These are phyloP conservation scores for Venusia cambrica DNA, from an alignment of 2,888 invertebrate genomes.

Conservation along the genomic window DNA sequence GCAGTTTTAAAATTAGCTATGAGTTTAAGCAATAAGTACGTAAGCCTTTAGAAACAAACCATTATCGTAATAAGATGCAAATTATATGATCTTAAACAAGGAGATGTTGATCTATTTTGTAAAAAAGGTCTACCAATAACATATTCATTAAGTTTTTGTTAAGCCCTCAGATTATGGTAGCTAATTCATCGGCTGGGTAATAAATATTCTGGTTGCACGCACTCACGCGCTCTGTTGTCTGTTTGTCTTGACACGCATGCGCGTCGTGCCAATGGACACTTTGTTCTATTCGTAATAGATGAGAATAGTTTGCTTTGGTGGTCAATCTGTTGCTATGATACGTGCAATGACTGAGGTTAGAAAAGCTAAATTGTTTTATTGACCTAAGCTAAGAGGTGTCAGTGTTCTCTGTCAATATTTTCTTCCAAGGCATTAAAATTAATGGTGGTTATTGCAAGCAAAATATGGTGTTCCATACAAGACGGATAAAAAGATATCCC, in stretches of 20 bases:
- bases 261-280: slow-evolving; percentile 67
- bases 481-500: too few species aligned
- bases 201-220: slow-evolving; percentile 73
- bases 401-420: too few species aligned
- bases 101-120: slow-evolving; percentile 28
- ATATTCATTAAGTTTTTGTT: slow-evolving; percentile 65
- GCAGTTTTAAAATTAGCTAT: too few species aligned
- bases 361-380: too few species aligned
- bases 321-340: slow-evolving; percentile 12
- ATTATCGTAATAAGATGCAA: too few species aligned
- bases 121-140: slow-evolving; percentile 51
- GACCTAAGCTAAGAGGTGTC: too few species aligned
- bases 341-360: too few species aligned
- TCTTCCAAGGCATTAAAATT: too few species aligned
- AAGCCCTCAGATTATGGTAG: slow-evolving; percentile 60
- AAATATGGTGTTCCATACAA: too few species aligned
- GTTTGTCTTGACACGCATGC: slow-evolving; percentile 65
- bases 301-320: slow-evolving; percentile 22
- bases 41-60: too few species aligned
- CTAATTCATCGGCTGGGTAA: slow-evolving; percentile 63
- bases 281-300: slow-evolving; percentile 29
- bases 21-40: too few species aligned
- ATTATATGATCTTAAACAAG: slow-evolving; percentile 35
- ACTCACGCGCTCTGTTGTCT: slow-evolving; percentile 70
- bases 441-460: too few species aligned